These are phyloP conservation scores for Entomobrya multifasciata DNA, from an alignment of 2,888 invertebrate species.

Conservation along the genomic window DNA sequence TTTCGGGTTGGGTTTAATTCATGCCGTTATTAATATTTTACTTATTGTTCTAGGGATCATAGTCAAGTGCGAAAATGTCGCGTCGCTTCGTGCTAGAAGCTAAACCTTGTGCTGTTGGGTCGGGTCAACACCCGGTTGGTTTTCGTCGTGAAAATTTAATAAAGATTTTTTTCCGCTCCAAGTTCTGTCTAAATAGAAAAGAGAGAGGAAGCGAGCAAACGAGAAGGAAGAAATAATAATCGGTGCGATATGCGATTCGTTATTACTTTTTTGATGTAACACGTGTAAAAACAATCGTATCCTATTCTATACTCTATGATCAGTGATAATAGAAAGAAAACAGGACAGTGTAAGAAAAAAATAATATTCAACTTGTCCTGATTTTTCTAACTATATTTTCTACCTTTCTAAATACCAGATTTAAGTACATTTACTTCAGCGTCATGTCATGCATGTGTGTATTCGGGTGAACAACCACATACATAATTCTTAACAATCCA, in stretches of 20 bases:
- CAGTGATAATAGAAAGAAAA: slow-evolving; percentile 7
- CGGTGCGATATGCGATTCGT: background rate
- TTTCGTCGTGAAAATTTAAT: slow-evolving; percentile 48
- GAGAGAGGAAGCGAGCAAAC: background rate
- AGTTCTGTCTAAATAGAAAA: too few species aligned
- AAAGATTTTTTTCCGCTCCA: too few species aligned
- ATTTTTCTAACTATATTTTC: too few species aligned
- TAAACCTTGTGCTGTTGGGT: slow-evolving; percentile 2
- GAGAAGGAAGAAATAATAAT: background rate
- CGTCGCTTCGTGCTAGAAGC: background rate
- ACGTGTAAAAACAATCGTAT: slow-evolving; percentile 23
- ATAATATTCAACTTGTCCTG: too few species aligned
- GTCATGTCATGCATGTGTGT: too few species aligned
- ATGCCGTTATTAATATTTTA: background rate
- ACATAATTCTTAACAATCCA: too few species aligned
- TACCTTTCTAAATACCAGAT: too few species aligned
- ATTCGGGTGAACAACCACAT: background rate
- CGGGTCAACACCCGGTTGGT: slow-evolving; percentile 55
- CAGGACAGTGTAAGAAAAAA: too few species aligned
- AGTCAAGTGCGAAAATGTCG: too few species aligned
- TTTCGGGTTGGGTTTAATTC: slow-evolving; percentile 8
- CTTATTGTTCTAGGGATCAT: background rate
- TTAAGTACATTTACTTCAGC: too few species aligned
- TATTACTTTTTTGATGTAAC: background rate
- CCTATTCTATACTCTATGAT: background rate